Percentiles rank a stretch among this genome's conserved stretches.
phyloP scores from a whole-genome alignment of 2,113 vertebrate species.

The Dicaeum eximium region DNA sequence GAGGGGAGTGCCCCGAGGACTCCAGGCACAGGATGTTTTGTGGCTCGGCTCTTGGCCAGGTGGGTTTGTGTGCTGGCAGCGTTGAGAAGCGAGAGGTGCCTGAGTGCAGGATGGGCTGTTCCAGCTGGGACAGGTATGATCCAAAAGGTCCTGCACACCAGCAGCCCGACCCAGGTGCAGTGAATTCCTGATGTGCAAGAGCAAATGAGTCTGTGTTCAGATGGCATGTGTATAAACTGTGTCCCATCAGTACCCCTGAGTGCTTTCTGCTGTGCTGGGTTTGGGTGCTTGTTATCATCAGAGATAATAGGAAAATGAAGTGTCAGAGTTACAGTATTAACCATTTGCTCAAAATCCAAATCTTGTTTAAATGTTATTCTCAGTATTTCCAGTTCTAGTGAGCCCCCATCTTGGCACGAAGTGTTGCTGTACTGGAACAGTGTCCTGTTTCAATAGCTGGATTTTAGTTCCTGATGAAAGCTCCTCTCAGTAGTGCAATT shows the following conservation, averaged over 20 bases:
- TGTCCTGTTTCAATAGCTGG: background rate
- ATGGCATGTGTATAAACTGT: background rate
- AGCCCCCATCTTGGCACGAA: background rate
- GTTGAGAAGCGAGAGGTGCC: accelerated
- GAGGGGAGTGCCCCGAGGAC: accelerated
- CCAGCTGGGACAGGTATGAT: background rate
- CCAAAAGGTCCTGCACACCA: background rate
- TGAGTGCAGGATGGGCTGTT: background rate
- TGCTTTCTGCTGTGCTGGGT: background rate
- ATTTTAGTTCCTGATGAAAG: background rate
- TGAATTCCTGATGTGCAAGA: too few relatives aligned
- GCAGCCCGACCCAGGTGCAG: background rate
- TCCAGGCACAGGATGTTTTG: accelerated
- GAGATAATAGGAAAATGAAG: background rate
- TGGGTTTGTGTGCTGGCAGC: background rate
- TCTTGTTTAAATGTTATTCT: background rate
- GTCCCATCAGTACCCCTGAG: background rate
- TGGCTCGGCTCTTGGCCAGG: background rate
- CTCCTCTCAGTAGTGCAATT: background rate
- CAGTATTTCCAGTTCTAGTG: background rate
- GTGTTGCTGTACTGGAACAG: background rate
- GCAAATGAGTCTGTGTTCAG: background rate
- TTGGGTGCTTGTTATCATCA: background rate
- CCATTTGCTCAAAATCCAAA: background rate
- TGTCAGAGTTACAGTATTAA: background rate